phyloP scores from a whole-genome alignment of 2,113 vertebrate genomes.

The Ictalurus furcatus region DNA sequence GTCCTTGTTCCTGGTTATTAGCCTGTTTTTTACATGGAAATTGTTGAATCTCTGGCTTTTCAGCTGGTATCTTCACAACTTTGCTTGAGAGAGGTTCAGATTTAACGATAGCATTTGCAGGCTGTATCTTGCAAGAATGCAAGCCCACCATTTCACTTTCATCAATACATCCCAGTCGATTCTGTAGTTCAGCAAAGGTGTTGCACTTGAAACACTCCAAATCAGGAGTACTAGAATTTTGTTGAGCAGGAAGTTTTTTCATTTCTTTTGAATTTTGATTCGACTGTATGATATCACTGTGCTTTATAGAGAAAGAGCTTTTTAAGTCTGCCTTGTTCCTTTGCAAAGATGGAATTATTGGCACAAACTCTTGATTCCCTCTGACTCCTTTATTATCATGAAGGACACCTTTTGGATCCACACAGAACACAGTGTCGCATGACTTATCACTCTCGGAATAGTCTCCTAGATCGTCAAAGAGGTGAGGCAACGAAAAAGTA shows the following conservation, averaged over 20 bases:
- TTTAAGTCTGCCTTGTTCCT: slow-evolving; percentile 77
- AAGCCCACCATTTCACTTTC: slow-evolving; percentile 76
- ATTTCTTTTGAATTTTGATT: slow-evolving; percentile 65
- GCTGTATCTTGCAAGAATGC: slow-evolving; percentile 76
- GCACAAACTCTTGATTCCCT: slow-evolving; percentile 86
- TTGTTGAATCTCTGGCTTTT: slow-evolving; percentile 17
- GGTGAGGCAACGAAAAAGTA: slow-evolving; percentile 78
- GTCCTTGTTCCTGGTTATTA: neutral
- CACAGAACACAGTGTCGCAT: slow-evolving; percentile 92
- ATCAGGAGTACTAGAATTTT: slow-evolving; percentile 66
- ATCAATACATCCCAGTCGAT: slow-evolving; percentile 89
- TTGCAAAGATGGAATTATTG: slow-evolving; percentile 93
- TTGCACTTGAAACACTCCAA: slow-evolving; percentile 95
- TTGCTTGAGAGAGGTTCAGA: slow-evolving; percentile 28
- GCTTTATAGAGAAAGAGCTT: slow-evolving; percentile 54
- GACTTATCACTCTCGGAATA: slow-evolving; percentile 93
- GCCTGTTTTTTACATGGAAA: slow-evolving; percentile 4
- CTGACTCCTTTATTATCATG: slow-evolving; percentile 82
- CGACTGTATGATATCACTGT: slow-evolving; percentile 58
- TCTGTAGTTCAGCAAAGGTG: slow-evolving; percentile 96
- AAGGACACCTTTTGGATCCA: slow-evolving; percentile 85
- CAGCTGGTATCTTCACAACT: neutral
- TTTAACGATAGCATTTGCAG: slow-evolving; percentile 65
- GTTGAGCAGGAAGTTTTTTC: slow-evolving; percentile 54
- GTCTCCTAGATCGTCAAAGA: slow-evolving; percentile 87